Conservation (phyloP, 2,888 invertebrate species). For the Himalopsyche kuldschensis region DNA sequence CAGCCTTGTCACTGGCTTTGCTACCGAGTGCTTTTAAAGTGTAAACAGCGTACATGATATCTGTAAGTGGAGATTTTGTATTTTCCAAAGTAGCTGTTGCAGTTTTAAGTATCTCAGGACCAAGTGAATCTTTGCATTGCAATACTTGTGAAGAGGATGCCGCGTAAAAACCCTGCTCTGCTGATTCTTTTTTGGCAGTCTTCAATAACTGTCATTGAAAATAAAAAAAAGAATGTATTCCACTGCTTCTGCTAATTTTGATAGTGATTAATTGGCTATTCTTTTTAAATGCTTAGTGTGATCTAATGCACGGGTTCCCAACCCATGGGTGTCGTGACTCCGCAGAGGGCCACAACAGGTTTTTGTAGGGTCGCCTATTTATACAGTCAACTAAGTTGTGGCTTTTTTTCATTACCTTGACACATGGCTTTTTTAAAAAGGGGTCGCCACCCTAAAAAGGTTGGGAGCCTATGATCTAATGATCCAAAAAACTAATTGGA, state of each 20-base stretch:
- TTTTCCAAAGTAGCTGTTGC: conserved; percentile 65
- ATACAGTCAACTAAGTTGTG: no score
- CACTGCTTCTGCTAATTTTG: background rate
- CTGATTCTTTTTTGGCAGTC: conserved; percentile 12
- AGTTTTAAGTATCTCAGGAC: conserved; percentile 54
- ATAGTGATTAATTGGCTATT: background rate
- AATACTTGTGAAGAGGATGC: conserved; percentile 65
- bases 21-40: conserved; percentile 70
- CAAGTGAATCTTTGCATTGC: conserved; percentile 58
- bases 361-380: no score
- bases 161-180: conserved; percentile 67
- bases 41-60: conserved; percentile 75
- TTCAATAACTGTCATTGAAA: conserved; percentile 42
- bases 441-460: no score
- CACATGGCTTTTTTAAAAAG: no score
- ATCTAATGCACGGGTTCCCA: no score
- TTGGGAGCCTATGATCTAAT: no score
- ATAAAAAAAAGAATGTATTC: background rate
- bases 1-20: conserved; percentile 64
- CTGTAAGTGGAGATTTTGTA: conserved; percentile 67
- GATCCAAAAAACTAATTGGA: no score
- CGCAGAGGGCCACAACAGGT: no score
- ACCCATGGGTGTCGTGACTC: no score
- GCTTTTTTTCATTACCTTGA: no score
- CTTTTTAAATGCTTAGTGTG: no score